Percentiles rank a stretch among this genome's conserved stretches.
Evolutionary conservation across 2,888 invertebrate genomes (phyloP).

Genomic region (Drosophila limbata): DNA sequence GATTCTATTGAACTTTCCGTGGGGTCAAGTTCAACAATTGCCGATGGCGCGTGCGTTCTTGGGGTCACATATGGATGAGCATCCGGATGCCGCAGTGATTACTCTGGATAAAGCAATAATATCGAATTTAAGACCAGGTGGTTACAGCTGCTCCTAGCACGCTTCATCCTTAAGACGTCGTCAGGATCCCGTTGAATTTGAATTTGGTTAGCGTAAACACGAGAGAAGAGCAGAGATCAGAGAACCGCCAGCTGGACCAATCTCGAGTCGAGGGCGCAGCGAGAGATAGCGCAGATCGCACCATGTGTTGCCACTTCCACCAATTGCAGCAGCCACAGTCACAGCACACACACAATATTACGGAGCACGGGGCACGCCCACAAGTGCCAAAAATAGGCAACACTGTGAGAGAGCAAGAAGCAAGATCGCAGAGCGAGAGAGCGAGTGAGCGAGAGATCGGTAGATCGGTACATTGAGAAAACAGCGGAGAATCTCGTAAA

Average conservation of each 20-base stretch:
- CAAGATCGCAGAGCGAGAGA: slow-evolving; percentile 17
- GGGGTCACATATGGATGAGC: slow-evolving; percentile 27
- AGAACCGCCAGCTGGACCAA: slow-evolving; percentile 66
- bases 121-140: slow-evolving; percentile 63
- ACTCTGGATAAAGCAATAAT: slow-evolving; percentile 43
- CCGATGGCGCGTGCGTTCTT: slow-evolving; percentile 39
- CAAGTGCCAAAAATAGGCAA: slow-evolving; percentile 84
- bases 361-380: slow-evolving; percentile 74
- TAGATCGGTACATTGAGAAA: too few relatives aligned
- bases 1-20: neutral
- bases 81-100: slow-evolving; percentile 27
- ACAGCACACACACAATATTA: slow-evolving; percentile 7
- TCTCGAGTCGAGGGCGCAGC: slow-evolving; percentile 51
- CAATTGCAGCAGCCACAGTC: slow-evolving; percentile 57
- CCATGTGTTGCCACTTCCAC: slow-evolving; percentile 70
- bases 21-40: slow-evolving; percentile 2
- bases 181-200: slow-evolving; percentile 21
- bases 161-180: slow-evolving; percentile 47
- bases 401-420: slow-evolving; percentile 35
- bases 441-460: neutral
- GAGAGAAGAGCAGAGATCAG: slow-evolving; percentile 12
- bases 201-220: slow-evolving; percentile 55
- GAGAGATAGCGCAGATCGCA: slow-evolving; percentile 67
- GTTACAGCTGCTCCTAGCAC: slow-evolving; percentile 66
- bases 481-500: slow-evolving; percentile 51